A percentile compares a stretch with the other conserved stretches of the same genome.
Conservation (phyloP, 2,113 vertebrate species). For the Bothrops jararaca region DNA sequence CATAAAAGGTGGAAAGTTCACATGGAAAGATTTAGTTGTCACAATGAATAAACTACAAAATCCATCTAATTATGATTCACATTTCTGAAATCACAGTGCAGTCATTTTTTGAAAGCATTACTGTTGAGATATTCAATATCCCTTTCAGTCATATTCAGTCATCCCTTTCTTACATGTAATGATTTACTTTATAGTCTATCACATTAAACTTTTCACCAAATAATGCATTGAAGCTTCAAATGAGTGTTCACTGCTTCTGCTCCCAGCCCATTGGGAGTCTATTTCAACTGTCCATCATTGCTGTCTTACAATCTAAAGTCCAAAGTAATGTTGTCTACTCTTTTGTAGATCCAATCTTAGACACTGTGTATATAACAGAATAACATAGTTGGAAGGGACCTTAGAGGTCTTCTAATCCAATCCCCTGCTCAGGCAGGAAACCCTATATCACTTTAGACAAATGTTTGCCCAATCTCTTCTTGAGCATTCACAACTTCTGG, state of each 20-base stretch:
- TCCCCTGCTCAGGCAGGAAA: background rate
- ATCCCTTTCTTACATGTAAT: background rate
- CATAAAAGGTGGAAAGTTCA: conserved; percentile 16
- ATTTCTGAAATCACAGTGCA: background rate
- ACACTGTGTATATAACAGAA: background rate
- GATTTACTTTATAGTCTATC: background rate
- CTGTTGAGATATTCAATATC: background rate
- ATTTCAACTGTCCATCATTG: background rate
- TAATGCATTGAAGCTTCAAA: background rate
- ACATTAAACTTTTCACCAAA: background rate
- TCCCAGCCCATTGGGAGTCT: background rate
- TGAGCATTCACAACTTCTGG: background rate
- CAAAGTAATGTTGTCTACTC: background rate
- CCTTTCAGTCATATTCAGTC: background rate
- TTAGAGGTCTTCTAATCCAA: background rate
- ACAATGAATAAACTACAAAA: background rate
- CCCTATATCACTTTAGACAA: background rate
- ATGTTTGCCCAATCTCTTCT: background rate
- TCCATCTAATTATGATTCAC: background rate
- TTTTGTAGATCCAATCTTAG: background rate
- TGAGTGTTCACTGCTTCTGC: background rate
- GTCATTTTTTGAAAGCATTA: background rate
- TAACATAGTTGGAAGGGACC: background rate
- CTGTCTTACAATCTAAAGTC: background rate
- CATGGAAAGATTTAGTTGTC: background rate